These are phyloP conservation scores for Sphaerophoria rueppellii DNA, from an alignment of 2,888 invertebrate genomes.

Conservation along the genomic window DNA sequence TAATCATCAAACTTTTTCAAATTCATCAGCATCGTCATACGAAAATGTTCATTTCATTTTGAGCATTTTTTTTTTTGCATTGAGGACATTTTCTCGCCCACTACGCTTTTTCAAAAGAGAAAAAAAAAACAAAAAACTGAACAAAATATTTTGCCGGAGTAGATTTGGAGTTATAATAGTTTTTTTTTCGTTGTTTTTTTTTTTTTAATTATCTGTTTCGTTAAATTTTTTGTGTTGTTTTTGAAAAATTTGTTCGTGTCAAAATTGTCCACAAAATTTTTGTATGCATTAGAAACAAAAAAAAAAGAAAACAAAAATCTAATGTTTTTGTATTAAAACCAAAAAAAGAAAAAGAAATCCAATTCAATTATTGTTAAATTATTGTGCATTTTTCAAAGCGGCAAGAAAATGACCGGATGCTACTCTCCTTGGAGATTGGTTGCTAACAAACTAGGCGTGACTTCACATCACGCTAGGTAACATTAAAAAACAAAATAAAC, in stretches of 20 bases:
- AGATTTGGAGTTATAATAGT: conserved; percentile 54
- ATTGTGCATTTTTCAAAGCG: conserved; percentile 81
- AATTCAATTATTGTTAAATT: conserved; percentile 72
- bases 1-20: too few relatives aligned
- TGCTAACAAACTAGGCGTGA: conserved; percentile 96
- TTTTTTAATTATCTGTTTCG: background rate
- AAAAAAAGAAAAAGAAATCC: conserved; percentile 62
- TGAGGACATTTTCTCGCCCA: conserved; percentile 74
- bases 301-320: conserved; percentile 54
- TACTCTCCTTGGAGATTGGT: conserved; percentile 97
- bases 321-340: conserved; percentile 62
- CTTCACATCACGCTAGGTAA: conserved; percentile 82
- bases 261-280: conserved; percentile 68
- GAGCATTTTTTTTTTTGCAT: conserved; percentile 18
- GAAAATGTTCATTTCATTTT: background rate
- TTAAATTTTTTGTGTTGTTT: conserved; percentile 41
- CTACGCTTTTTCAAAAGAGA: conserved; percentile 61
- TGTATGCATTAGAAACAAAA: conserved; percentile 59
- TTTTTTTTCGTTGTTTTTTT: conserved; percentile 13
- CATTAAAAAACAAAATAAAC: conserved; percentile 67
- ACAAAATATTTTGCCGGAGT: conserved; percentile 47
- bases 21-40: background rate
- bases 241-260: conserved; percentile 51
- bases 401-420: conserved; percentile 88
- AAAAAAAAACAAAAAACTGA: background rate